Percentiles rank a stretch among this genome's conserved stretches.
These are phyloP conservation scores for Drosophila kambysellisi DNA, from an alignment of 2,888 invertebrate species.

Conservation along the genomic window DNA sequence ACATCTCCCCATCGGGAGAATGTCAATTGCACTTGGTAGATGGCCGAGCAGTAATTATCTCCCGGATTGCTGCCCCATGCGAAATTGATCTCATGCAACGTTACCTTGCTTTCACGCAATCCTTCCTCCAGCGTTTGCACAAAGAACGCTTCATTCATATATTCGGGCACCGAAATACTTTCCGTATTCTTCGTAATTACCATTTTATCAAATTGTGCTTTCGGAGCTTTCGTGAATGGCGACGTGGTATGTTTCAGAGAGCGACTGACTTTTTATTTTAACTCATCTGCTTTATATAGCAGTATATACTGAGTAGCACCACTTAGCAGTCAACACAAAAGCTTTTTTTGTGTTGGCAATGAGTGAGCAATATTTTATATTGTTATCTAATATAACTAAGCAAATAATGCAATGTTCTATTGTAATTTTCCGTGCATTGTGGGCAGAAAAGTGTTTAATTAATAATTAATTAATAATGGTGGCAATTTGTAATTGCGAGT, in stretches of 20 bases:
- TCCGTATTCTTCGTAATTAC: conserved; percentile 60
- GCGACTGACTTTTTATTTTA: conserved; percentile 23
- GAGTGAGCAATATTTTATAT: not conserved
- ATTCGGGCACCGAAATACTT: conserved; percentile 74
- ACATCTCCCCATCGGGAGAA: conserved; percentile 54
- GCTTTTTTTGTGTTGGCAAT: too few relatives aligned
- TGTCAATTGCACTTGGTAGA: conserved; percentile 74
- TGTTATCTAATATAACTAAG: not conserved
- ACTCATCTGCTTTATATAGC: conserved; percentile 28
- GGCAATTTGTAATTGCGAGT: too few relatives aligned
- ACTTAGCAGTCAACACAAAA: too few relatives aligned
- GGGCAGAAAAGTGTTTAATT: not conserved
- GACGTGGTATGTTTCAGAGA: conserved; percentile 9
- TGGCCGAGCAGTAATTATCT: conserved; percentile 83
- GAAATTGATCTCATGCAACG: conserved; percentile 66
- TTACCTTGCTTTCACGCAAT: conserved; percentile 63
- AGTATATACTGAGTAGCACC: conserved; percentile 1
- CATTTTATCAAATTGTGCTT: conserved; percentile 25
- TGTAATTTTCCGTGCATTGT: not conserved
- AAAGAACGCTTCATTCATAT: conserved; percentile 75
- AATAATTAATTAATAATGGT: too few relatives aligned
- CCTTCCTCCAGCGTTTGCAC: conserved; percentile 79
- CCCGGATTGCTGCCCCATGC: conserved; percentile 82
- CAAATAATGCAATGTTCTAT: not conserved
- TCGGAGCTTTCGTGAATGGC: not conserved